These are phyloP conservation scores for Opisthocomus hoazin DNA, from an alignment of 2,113 vertebrate species.

Conservation along the genomic window DNA sequence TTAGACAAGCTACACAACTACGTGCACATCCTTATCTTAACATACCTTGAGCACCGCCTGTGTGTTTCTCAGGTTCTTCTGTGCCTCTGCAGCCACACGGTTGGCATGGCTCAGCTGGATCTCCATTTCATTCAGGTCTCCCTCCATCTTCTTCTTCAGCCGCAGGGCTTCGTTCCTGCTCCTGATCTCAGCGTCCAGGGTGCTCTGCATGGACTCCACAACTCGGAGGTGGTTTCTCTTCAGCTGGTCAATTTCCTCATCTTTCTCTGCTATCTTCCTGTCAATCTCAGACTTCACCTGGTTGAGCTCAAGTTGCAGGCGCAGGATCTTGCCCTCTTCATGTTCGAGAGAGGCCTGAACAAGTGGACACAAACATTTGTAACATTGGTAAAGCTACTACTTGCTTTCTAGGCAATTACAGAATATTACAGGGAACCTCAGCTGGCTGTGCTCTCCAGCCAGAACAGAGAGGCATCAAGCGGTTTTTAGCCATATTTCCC, in stretches of 20 bases:
- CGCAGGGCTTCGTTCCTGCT: neutral
- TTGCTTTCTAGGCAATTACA: neutral
- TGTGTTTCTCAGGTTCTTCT: conserved; percentile 83
- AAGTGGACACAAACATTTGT: neutral
- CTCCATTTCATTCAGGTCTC: conserved; percentile 85
- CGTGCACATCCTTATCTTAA: neutral
- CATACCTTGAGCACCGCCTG: conserved; percentile 73
- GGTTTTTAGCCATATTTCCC: neutral
- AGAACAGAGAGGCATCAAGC: neutral
- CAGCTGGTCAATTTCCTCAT: neutral
- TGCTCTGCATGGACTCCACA: conserved; percentile 77
- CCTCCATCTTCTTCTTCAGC: conserved; percentile 52
- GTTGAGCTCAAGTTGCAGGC: conserved; percentile 74
- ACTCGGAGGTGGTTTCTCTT: conserved; percentile 57
- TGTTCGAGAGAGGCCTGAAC: conserved; percentile 38
- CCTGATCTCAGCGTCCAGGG: conserved; percentile 70
- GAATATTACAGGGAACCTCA: neutral
- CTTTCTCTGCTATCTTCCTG: neutral
- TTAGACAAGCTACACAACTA: neutral
- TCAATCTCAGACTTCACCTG: neutral
- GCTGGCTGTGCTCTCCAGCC: neutral
- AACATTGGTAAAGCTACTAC: accelerated
- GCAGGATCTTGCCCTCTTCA: conserved; percentile 74
- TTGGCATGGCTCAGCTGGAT: conserved; percentile 81
- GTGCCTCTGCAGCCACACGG: conserved; percentile 72